phyloP scores from a whole-genome alignment of 1,140 invertebrate genomes.

The Cyphomyrmex costatus region DNA sequence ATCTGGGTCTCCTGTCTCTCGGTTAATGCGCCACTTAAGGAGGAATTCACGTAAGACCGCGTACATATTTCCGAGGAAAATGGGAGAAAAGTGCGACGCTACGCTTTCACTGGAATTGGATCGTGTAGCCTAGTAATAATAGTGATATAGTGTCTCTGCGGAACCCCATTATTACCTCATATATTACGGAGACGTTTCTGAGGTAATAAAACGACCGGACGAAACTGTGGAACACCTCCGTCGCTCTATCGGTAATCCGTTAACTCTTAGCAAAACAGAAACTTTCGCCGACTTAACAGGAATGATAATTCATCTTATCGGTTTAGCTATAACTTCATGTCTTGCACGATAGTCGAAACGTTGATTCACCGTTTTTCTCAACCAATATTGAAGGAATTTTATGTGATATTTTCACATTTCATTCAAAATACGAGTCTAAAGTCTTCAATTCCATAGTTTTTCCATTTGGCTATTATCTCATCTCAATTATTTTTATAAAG shows the following conservation, averaged over 20 bases:
- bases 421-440: background rate
- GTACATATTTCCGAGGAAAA: slow-evolving; percentile 51
- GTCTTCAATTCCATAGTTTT: background rate
- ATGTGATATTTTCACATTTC: too few species aligned
- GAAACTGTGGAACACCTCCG: slow-evolving; percentile 20
- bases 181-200: slow-evolving; percentile 51
- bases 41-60: slow-evolving; percentile 29
- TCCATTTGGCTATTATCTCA: background rate
- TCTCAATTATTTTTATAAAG: background rate
- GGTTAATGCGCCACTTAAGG: slow-evolving; percentile 46
- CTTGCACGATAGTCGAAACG: background rate
- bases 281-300: slow-evolving; percentile 30
- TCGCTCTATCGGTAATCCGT: slow-evolving; percentile 50
- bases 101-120: slow-evolving; percentile 60
- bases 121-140: slow-evolving; percentile 58
- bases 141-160: slow-evolving; percentile 56
- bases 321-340: slow-evolving; percentile 15
- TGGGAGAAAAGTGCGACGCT: slow-evolving; percentile 52
- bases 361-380: background rate
- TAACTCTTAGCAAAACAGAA: slow-evolving; percentile 63
- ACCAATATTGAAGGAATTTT: background rate
- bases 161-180: slow-evolving; percentile 59
- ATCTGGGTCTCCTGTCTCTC: slow-evolving; percentile 5
- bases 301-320: slow-evolving; percentile 51
- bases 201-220: slow-evolving; percentile 53